Evolutionary conservation across 2,113 vertebrate genomes (phyloP).

Genomic region (Crotalus viridis): DNA sequence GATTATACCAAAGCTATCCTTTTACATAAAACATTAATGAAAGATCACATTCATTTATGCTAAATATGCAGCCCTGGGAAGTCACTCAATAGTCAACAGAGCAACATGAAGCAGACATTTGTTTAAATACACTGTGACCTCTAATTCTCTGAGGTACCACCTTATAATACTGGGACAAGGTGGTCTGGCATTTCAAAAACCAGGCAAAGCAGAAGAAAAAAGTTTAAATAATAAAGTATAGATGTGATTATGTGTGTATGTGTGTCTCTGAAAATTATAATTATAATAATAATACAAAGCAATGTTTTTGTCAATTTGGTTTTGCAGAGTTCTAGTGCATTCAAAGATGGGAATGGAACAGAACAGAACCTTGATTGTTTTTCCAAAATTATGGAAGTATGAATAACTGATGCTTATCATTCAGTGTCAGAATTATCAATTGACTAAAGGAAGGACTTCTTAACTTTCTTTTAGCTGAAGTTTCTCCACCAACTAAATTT

Average conservation of each 20-base stretch:
- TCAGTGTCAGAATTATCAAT: too few species aligned
- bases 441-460: neutral
- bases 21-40: constrained; percentile 27
- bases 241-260: neutral
- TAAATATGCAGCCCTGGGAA: constrained; percentile 15
- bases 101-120: neutral
- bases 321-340: neutral
- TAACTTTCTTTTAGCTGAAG: neutral
- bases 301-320: neutral
- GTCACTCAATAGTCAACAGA: neutral
- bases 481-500: neutral
- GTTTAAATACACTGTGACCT: neutral
- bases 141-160: neutral
- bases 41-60: neutral
- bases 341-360: neutral
- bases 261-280: too few species aligned
- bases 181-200: neutral
- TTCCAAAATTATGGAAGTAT: neutral
- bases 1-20: neutral
- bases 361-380: neutral
- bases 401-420: neutral
- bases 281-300: neutral
- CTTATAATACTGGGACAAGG: neutral
- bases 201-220: neutral
- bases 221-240: neutral